Evolutionary conservation across 2,888 invertebrate species (phyloP), one percentile per base, ranked within the genome.

Genomic region (Scaptodrosophila latifasciaeformis): DNA sequence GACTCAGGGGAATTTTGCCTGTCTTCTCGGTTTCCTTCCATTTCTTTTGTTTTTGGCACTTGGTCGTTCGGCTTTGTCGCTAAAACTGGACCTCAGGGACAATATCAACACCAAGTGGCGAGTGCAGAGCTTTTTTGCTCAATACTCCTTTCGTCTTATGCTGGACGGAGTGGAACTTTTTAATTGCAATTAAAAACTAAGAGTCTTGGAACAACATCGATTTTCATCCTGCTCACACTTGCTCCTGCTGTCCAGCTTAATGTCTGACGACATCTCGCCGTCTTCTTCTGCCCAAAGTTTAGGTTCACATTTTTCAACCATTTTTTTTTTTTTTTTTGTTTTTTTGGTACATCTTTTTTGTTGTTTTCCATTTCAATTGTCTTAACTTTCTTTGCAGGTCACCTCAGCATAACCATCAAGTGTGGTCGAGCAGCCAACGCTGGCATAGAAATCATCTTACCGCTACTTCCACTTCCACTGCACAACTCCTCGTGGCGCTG

Each of bases 151-250:
- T 13, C 35, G 39, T 29, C 30, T 24, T 37, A 49, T 13, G 15
- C 55, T n/a, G n/a, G n/a, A n/a, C n/a, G n/a, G n/a, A n/a, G n/a
- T n/a, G 55, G 54, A 75, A 75, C 78, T 75, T 75, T 74, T 75
- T 75, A 78, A 75, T 75, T 78, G 72, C 78, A 75, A 75, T 75
- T 75, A 68, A 75, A 75, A 78, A 65, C 62, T 61, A 62, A 68
- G 66, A 59, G 63, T 64, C 61, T 64, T 62, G 53, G 24, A 56
- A 37, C 37, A 37, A 18, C 37, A 37, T 17, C 2, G 17, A 17
- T 31, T 31, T 10, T 10, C 7, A 13, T 31, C 31, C 31, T 31
- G 2, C n/a, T 4, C 31, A 7, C 9, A 2, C 37, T 10, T 13
- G 13, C 37, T 17, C 6, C 1, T 13, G 13, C n/a, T 18, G 37